Percentiles rank a stretch among this genome's conserved stretches.
phyloP scores from a whole-genome alignment of 2,113 vertebrate species.

The Panurus biarmicus region DNA sequence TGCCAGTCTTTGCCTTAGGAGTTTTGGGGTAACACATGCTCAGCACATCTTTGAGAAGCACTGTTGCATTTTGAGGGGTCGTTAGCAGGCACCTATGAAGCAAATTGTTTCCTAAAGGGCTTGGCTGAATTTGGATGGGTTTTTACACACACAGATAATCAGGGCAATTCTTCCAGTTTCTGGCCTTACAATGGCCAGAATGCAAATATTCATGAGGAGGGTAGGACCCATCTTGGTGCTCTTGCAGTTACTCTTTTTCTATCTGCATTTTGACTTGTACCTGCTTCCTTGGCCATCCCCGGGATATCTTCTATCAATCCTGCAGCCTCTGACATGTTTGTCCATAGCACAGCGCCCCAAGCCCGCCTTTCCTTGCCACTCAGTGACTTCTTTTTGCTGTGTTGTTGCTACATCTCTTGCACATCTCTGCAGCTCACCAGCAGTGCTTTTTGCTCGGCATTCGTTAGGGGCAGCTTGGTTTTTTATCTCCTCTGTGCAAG shows the following conservation, averaged over 20 bases:
- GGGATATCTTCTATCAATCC: accelerated
- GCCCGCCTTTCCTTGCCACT: not conserved
- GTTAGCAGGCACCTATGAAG: not conserved
- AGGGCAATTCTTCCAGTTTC: not conserved
- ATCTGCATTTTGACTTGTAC: not conserved
- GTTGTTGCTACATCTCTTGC: not conserved
- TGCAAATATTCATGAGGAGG: not conserved
- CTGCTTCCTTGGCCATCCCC: not conserved
- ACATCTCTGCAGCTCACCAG: not conserved
- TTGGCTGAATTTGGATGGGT: not conserved
- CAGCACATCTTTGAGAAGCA: not conserved
- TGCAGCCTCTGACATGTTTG: not conserved
- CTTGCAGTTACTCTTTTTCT: not conserved
- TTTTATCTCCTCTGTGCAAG: not conserved
- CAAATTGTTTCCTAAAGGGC: not conserved
- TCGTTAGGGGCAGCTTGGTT: not conserved
- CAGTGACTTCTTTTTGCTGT: not conserved
- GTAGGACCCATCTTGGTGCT: not conserved
- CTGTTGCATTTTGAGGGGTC: not conserved
- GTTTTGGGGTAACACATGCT: not conserved
- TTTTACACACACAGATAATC: not conserved
- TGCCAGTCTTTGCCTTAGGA: not conserved
- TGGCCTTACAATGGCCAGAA: not conserved
- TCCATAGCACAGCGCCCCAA: not conserved
- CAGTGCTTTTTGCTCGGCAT: not conserved